Base-by-base conservation (phyloP, 2,113 vertebrate genomes). In the Neogobius melanostomus region DNA sequence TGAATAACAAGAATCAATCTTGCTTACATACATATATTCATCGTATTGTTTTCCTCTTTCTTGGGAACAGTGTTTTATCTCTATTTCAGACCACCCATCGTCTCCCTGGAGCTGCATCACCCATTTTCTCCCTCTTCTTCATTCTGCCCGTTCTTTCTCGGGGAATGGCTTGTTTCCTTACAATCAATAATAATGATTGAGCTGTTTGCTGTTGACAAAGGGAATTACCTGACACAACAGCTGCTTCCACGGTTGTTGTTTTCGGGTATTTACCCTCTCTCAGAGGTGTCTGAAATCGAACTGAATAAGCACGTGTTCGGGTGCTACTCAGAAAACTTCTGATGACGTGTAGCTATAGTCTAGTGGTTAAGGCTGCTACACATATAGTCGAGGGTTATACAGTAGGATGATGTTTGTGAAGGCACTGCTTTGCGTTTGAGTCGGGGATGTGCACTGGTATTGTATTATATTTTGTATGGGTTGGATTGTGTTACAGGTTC, bases 121-220 rank as follows among this genome's bases (percentile, higher is more conserved):
- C 21, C 49, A 44, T 49, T 57, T 53, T 56, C 72, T 57, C 11
- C 11, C 52, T 28, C 57, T 56, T 6, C 53, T 28, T 69, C 57
- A 43, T 8, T 68, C 51, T 68, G 53, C 45, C 12, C 36, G 36
- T 75, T 8, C 56, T 51, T 64, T 77, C 64, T 71, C 57, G 50
- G n/a, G 53, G 47, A 46, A 84, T 15, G 59, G 45, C 54, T 59
- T 53, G 51, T 78, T 71, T 72, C 57, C 66, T 64, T 50, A 64
- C 72, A 78, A 80, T 88, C 79, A 64, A 82, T 84, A 82, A 75
- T 76, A 84, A 75, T 61, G 59, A 61, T 61, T 84, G 52, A 75
- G 68, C 72, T 67, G 77, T 66, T 79, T 79, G 79, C 62, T 80
- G 67, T 69, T 80, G 84, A 83, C 82, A 69, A 78, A 72, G 61